Evolutionary conservation across 2,113 vertebrate genomes (phyloP), one percentile per base, ranked within the genome.

Genomic region (Pomatorhinus ruficollis): DNA sequence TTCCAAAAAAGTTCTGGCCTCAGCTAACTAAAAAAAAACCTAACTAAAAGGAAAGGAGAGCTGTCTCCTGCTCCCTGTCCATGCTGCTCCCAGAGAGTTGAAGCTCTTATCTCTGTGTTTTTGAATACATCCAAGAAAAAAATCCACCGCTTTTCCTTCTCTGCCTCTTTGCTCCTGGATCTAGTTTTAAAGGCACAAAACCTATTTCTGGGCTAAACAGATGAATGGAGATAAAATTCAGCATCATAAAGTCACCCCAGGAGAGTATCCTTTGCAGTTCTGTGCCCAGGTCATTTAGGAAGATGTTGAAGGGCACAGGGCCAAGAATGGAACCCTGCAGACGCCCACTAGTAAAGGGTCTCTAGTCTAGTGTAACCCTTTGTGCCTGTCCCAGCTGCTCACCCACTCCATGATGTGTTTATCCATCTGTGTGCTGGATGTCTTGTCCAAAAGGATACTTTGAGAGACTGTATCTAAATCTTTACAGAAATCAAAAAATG

Each of bases 111-210:
- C 11, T 24, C 27, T 49, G 4, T 37, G 27, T 31, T 76, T 60
- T 24, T 37, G 5, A 31, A 31, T 37, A 15, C 4, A 15, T 20
- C 18, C 7, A 10, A 18, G 35, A 27, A 60, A 76, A 75, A 33
- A 9, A 25, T 9, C 22, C 16, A 15, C n/a, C 2, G 2, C 21
- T 76, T 19, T 60, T 25, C 28, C 44, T 14, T 61, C 27, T 31
- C 16, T 4, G 9, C 27, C 21, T 8, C 44, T 61, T 39, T 0
- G 0, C 22, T 50, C 21, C 49, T 0, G 1, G 16, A 25, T 60
- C 3, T 49, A 39, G 12, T 39, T 60, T 39, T 33, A 77, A 49
- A 49, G 16, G 35, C 15, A 25, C 12, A 76, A 25, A 76, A 15
- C 12, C 49, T 15, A 20, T 49, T 76, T 60, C 44, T 31, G 21